phyloP scores from a whole-genome alignment of 64 coral and sea anemone species.

The Dendronephthya gigantea region DNA sequence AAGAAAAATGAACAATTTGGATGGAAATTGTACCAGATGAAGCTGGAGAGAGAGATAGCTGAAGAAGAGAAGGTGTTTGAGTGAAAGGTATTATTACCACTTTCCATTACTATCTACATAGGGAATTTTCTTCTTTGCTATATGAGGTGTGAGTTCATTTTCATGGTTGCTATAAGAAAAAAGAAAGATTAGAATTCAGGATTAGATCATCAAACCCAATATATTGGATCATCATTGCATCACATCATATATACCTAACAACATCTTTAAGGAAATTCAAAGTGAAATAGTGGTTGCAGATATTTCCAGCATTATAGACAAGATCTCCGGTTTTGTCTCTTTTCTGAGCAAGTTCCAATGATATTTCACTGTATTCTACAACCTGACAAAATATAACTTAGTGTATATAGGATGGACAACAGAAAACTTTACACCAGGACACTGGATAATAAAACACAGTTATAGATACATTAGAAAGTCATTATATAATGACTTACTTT shows the following conservation, averaged over 20 bases:
- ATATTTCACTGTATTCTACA: conserved; percentile 97
- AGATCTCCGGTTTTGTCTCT: conserved; percentile 57
- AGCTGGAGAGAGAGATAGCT: not conserved
- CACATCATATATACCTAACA: conserved; percentile 33
- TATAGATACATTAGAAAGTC: too few species aligned
- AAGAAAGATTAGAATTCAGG: not conserved
- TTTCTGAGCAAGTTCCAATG: conserved; percentile 40
- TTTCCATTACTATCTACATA: conserved; percentile 59
- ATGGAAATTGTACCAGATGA: not conserved
- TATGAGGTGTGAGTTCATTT: conserved; percentile 51
- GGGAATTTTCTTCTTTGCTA: conserved; percentile 95
- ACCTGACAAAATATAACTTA: conserved; percentile 33
- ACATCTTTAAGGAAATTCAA: conserved; percentile 61
- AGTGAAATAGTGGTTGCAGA: conserved; percentile 90
- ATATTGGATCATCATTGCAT: not conserved
- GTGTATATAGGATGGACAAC: not conserved
- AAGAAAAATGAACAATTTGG: not conserved
- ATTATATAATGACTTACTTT: conserved; percentile 53
- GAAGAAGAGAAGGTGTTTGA: not conserved
- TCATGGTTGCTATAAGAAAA: conserved; percentile 58
- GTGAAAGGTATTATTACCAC: not conserved
- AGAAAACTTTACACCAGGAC: too few species aligned
- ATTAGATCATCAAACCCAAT: not conserved
- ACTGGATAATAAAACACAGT: too few species aligned
- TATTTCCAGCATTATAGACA: conserved; percentile 74